Base-by-base conservation (phyloP, 1,140 invertebrate genomes). In the Drosophila murphyi region DNA sequence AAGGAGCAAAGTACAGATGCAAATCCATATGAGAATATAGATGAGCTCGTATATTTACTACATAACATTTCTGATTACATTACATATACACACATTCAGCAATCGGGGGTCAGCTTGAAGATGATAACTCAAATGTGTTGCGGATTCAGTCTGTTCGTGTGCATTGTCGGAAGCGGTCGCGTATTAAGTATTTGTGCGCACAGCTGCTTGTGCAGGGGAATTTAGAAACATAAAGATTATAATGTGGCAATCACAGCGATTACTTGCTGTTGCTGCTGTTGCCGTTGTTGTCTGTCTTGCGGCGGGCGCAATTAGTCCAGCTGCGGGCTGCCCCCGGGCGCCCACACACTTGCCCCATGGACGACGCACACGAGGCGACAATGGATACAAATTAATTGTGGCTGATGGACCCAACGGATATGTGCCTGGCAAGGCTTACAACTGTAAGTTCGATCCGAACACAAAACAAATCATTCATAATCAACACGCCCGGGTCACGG, bases 341-440 rank as follows among this genome's bases (percentile, higher is more conserved):
- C 92, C 92, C 72, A 91, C 80, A 54, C 78, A 82, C 56, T 81
- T 92, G 76, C 87, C 87, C 65, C 92, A 92, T 45, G 91, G 90
- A 10, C 78, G 92, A 48, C 88, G 91, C n/a, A 92, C 86, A 69
- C 91, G 87, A n/a, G 97, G 96, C 20, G 97, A 97, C 92, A 96
- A 96, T 93, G 96, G 96, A 82, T 97, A 96, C 93, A 94, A 94
- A 81, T 95, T 97, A 81, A 93, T 95, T 80, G 93, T 97, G 68
- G 96, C 95, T 80, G 97, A 96, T 67, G 94, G 96, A 80, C 94
- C 95, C 20, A 94, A 96, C 80, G 95, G 96, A 89, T 97, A 97
- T 91, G 94, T 95, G 37, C 96, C 96, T 3, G 96, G 96, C 55
- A 95, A 96, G 73, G 93, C 96, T 68, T 97, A 97, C 89, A 96